Evolutionary conservation across 2,888 invertebrate species (phyloP), one percentile per base, ranked within the genome.

Genomic region (Tetheella fluctuosa): DNA sequence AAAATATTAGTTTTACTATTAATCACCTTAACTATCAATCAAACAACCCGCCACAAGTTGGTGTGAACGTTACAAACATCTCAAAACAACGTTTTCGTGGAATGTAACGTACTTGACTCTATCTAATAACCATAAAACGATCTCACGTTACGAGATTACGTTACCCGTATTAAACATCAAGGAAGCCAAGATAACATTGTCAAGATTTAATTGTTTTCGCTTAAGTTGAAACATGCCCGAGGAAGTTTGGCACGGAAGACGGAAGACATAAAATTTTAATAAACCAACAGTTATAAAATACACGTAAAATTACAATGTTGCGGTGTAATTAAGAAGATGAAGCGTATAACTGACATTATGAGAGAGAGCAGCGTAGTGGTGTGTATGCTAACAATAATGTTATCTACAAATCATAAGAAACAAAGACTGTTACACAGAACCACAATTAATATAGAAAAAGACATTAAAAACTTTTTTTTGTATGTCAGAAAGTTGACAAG

Each of bases 131-230:
- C 48, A 48, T 48, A 48, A 48, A 48, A 34, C 7, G 48, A n/a
- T 48, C 20, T 10, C 20, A 20, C 28, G 10, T 57, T 57, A 52
- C 34, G 42, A 30, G 23, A 28, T 37, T 34, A 58, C 52, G 28
- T 56, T 25, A 34, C 52, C 55, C 17, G 42, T 39, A 58, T 48
- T 23, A 52, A 37, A 39, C 59, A 54, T 54, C 15, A 53, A 30
- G 30, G 37, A 30, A 28, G 52, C 42, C 53, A 37, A 25, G 61
- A 64, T 67, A 68, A 64, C 62, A 64, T 64, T 64, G 62, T 68
- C 56, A 63, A 42, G 55, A 64, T 61, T 65, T 64, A 65, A 71
- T 71, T 73, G 65, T 67, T 67, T 66, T 52, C 48, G 34, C 59
- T 57, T 59, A 57, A 48, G 42, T 48, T 69, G 61, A 65, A 56